Conservation (phyloP, 2,113 vertebrate species). For the Cynopterus brachyotis region DNA sequence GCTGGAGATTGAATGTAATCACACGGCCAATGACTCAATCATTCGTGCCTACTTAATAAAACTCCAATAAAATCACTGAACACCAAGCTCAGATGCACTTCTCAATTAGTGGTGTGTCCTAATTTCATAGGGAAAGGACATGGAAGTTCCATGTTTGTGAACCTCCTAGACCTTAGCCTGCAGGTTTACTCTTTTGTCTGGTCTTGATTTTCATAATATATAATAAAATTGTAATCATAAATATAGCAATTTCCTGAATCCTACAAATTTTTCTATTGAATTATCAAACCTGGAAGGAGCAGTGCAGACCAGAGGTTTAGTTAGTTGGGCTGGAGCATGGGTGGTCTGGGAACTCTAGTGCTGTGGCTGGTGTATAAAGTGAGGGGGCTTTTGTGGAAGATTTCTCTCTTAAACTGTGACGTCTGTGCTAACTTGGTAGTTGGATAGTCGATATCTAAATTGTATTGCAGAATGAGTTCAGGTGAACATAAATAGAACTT, state of each 20-base stretch:
- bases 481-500: background rate
- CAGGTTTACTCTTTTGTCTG: background rate
- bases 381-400: background rate
- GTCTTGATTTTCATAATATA: background rate
- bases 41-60: background rate
- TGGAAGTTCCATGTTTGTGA: background rate
- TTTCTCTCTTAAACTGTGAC: background rate
- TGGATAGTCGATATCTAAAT: background rate
- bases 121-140: background rate
- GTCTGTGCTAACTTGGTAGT: background rate
- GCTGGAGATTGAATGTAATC: background rate
- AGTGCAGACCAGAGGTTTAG: background rate
- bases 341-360: background rate
- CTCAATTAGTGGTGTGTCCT: background rate
- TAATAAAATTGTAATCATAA: background rate
- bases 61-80: background rate
- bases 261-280: background rate
- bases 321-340: background rate
- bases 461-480: background rate
- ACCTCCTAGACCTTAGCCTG: background rate
- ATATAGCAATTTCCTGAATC: background rate
- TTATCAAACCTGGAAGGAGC: background rate
- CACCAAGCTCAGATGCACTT: background rate
- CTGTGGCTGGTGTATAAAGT: background rate
- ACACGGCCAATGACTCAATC: background rate